Conservation (phyloP, 37 sponge, comb jelly and placozoan species). For the Corticium candelabrum region DNA sequence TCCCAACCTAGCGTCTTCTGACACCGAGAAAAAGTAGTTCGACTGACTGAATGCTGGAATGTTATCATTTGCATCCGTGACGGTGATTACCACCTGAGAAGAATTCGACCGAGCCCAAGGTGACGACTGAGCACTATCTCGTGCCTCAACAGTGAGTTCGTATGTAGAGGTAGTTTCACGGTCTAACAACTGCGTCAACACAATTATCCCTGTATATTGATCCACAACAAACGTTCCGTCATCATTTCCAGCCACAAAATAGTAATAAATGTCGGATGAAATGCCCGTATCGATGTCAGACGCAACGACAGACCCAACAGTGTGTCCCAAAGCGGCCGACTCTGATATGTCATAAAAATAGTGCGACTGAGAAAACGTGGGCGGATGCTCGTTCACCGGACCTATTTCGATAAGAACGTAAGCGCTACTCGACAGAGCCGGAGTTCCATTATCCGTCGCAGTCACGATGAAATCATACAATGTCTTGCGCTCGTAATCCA, state of each 20-base stretch:
- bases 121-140: slow-evolving; percentile 2
- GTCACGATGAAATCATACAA: background rate
- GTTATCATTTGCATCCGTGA: slow-evolving; percentile 14
- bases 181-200: background rate
- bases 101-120: background rate
- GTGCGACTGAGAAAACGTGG: background rate
- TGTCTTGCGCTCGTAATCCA: slow-evolving; percentile 31
- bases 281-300: slow-evolving; percentile 43
- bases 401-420: background rate
- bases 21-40: slow-evolving; percentile 20
- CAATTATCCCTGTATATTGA: background rate
- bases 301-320: slow-evolving; percentile 23
- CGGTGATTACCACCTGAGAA: background rate
- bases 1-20: slow-evolving; percentile 15
- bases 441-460: background rate
- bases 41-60: slow-evolving; percentile 18
- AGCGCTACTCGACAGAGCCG: background rate
- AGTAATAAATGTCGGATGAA: slow-evolving; percentile 37
- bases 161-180: background rate
- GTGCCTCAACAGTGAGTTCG: background rate
- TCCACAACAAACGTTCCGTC: background rate
- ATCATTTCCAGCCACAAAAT: slow-evolving; percentile 6
- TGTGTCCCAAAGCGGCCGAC: slow-evolving; percentile 18
- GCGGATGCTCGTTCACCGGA: background rate
- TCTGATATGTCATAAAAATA: slow-evolving; percentile 45